These are phyloP conservation scores for Drosophila maculinotata DNA, from an alignment of 2,888 invertebrate genomes.

Conservation along the genomic window DNA sequence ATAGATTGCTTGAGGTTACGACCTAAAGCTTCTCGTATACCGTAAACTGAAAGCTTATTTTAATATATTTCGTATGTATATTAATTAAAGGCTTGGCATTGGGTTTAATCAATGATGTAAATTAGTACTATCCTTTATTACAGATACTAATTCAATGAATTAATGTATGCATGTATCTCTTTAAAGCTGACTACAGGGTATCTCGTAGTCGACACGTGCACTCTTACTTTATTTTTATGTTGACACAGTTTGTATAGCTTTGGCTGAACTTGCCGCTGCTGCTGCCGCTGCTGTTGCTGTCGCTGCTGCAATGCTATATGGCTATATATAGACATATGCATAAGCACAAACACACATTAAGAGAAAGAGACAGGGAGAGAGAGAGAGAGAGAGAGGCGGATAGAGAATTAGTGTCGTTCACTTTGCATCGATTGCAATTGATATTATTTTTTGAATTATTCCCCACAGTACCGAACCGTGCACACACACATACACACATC, in stretches of 20 bases:
- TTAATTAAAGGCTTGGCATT: too few species aligned
- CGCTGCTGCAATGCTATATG: conserved; percentile 52
- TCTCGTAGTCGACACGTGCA: background rate
- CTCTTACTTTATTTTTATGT: conserved; percentile 29
- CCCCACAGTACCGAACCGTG: conserved; percentile 19
- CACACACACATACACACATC: conserved; percentile 24
- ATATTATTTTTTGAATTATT: conserved; percentile 8
- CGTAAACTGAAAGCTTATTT: too few species aligned
- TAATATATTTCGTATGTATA: too few species aligned
- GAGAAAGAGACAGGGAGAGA: conserved; percentile 2
- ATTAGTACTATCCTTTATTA: too few species aligned
- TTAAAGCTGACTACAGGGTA: conserved; percentile 11
- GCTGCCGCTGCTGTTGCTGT: too few species aligned
- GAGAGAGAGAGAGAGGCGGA: too few species aligned
- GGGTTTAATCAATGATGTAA: too few species aligned
- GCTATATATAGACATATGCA: conserved; percentile 68
- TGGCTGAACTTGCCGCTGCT: conserved; percentile 67
- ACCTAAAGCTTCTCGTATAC: too few species aligned
- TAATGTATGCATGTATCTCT: too few species aligned
- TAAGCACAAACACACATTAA: conserved; percentile 18
- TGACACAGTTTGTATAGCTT: conserved; percentile 73
- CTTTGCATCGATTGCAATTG: conserved; percentile 19
- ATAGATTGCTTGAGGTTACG: too few species aligned
- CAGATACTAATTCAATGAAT: too few species aligned
- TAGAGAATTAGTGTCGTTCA: conserved; percentile 11